Evolutionary conservation across 1,140 invertebrate species (phyloP), one percentile per base, ranked within the genome.

Genomic region (Drosophila hydei): DNA sequence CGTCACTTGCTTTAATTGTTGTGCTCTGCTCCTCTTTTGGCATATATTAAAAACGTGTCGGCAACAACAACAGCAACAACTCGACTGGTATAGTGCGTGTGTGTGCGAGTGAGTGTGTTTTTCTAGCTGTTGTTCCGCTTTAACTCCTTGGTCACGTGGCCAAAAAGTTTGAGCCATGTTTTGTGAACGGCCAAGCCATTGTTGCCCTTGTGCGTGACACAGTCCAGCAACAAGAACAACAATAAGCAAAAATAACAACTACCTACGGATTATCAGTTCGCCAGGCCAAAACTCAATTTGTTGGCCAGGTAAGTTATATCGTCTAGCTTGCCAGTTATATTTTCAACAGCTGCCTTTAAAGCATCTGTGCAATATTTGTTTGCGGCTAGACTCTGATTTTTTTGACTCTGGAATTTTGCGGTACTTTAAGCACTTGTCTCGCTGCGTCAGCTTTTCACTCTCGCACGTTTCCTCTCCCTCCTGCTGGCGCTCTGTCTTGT

Each of bases 201-300:
- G 80, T 80, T 83, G 42, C 25, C 54, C 43, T 59, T 77, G 80
- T 87, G 81, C 83, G 81, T 87, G 81, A 88, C 81, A 88, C 69
- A 72, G 62, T 76, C 61, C 42, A 75, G 58, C 36, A 75, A 45
- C 48, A 64, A 38, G 36, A 62, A n/a, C n/a, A 43, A 25, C n/a
- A n/a, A 59, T 18, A 33, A 45, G n/a, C 58, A 45, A 55, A 50
- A 30, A 47, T 42, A 60, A 52, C 50, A 43, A 38, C 50, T 55
- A 47, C 61, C 59, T 61, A 75, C 72, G 81, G 81, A 87, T 81
- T 88, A 87, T 73, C 80, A 59, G n/a, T 43, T 38, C 7, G 38
- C 36, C 51, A 47, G 64, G 36, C 48, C 23, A 45, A 48, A 72
- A 40, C 64, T 69, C 48, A 71, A 79, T 65, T 71, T 83, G 61